Conservation (phyloP, 2,797 vertebrate genomes). For the Acanthurus tractus region DNA sequence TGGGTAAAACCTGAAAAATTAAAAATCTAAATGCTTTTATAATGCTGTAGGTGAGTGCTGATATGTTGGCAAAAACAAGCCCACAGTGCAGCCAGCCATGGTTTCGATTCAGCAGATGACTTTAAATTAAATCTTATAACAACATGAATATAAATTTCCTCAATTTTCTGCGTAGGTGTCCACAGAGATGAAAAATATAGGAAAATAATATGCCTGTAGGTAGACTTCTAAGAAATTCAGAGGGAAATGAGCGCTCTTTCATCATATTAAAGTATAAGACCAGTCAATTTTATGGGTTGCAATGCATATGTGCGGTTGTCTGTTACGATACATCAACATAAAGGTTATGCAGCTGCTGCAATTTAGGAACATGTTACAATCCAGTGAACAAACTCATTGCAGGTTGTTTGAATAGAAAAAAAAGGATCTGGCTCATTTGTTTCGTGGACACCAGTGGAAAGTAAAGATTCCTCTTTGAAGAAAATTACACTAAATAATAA, state of each 20-base stretch:
- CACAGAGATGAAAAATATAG: background rate
- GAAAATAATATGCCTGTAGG: background rate
- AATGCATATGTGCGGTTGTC: no score
- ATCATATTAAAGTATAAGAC: background rate
- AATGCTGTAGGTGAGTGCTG: no score
- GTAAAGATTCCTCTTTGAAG: no score
- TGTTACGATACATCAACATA: no score
- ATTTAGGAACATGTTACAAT: no score
- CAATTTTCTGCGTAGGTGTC: background rate
- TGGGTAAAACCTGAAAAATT: background rate
- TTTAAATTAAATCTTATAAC: constrained; percentile 1
- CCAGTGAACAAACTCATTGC: no score
- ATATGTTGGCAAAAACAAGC: background rate
- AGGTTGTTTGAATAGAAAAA: no score
- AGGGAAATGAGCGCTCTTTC: background rate
- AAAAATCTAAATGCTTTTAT: no score
- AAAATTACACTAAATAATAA: no score
- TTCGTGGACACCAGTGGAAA: no score
- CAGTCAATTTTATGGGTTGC: background rate
- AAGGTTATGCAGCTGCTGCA: no score
- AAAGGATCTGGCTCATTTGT: no score
- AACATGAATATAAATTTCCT: background rate
- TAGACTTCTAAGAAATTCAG: background rate
- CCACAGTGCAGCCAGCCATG: background rate
- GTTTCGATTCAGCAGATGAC: background rate